Evolutionary conservation across 2,888 invertebrate species (phyloP).

Genomic region (Erebia aethiops): DNA sequence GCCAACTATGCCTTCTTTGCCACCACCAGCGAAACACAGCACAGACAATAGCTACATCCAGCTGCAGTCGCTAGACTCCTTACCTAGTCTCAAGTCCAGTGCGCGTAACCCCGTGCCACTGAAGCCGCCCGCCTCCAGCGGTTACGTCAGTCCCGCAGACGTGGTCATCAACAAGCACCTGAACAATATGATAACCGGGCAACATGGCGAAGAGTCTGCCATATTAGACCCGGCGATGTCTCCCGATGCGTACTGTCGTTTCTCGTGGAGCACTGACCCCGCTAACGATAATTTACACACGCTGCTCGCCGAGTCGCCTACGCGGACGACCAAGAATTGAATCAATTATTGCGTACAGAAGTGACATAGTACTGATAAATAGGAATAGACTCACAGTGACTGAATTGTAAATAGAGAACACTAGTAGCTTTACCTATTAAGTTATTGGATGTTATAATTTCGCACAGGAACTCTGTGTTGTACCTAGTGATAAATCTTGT

Average conservation of each 20-base stretch:
- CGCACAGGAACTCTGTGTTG: conserved; percentile 67
- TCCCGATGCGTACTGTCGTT: conserved; percentile 78
- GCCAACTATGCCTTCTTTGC: conserved; percentile 75
- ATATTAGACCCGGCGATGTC: conserved; percentile 77
- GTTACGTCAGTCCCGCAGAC: conserved; percentile 72
- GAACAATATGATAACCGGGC: conserved; percentile 67
- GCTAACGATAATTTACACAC: conserved; percentile 75
- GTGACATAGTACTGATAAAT: conserved; percentile 60
- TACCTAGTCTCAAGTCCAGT: conserved; percentile 70
- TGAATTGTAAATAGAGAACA: conserved; percentile 68
- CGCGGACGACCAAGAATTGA: conserved; percentile 69
- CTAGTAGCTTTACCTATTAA: conserved; percentile 61
- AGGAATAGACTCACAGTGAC: conserved; percentile 61
- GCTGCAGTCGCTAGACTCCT: conserved; percentile 69
- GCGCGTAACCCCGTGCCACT: conserved; percentile 61
- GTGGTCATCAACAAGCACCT: conserved; percentile 75
- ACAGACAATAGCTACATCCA: conserved; percentile 74
- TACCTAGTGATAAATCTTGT: conserved; percentile 80
- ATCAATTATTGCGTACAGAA: conserved; percentile 51
- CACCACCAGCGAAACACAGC: conserved; percentile 61
- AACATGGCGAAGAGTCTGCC: conserved; percentile 67
- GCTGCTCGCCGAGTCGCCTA: conserved; percentile 66
- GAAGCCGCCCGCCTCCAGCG: conserved; percentile 62
- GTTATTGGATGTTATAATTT: conserved; percentile 66
- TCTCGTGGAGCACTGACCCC: conserved; percentile 79